Evolutionary conservation across 2,113 vertebrate species (phyloP), one percentile per base, ranked within the genome.

Genomic region (Diadophis punctatus): DNA sequence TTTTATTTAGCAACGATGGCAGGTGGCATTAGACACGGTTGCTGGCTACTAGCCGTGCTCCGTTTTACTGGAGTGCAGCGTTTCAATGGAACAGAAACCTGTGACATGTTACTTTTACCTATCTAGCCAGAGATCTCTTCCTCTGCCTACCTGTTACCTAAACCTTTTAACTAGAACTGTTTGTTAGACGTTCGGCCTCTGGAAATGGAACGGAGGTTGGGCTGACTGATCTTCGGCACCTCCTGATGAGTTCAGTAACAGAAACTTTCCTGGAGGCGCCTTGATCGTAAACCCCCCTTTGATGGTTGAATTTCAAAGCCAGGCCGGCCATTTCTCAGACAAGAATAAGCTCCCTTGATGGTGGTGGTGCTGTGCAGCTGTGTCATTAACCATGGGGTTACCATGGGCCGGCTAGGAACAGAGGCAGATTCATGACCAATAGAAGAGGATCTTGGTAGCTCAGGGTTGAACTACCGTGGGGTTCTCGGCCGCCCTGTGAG

Each of bases 51-150:
- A 74, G 68, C 14, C 0, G 0, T 74, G 68, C 6, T n/a, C 68
- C n/a, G 0, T 20, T 80, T 80, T 80, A 20, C n/a, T 18, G n/a
- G 2, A 39, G n/a, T 1, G 5, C n/a, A 20, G 68, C 7, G 0
- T 80, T 80, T 80, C n/a, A 39, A 20, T 3, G 18, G n/a, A 80
- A 18, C 16, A 39, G n/a, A 39, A 39, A 80, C n/a, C n/a, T 8
- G n/a, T 80, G 68, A 20, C n/a, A 20, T 80, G n/a, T 80, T 80
- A 80, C 68, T 80, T 80, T 18, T 39, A 39, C n/a, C 5, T 39
- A 80, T 80, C 68, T 39, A 80, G 16, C 2, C 20, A 18, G n/a
- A 20, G 30, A 74, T 80, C 16, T 34, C 7, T 74, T 16, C 30
- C n/a, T 74, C n/a, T 8, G 16, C n/a, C 7, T 18, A 74, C 14